Evolutionary conservation across 2,797 vertebrate species (phyloP).

Genomic region (Iguana delicatissima): DNA sequence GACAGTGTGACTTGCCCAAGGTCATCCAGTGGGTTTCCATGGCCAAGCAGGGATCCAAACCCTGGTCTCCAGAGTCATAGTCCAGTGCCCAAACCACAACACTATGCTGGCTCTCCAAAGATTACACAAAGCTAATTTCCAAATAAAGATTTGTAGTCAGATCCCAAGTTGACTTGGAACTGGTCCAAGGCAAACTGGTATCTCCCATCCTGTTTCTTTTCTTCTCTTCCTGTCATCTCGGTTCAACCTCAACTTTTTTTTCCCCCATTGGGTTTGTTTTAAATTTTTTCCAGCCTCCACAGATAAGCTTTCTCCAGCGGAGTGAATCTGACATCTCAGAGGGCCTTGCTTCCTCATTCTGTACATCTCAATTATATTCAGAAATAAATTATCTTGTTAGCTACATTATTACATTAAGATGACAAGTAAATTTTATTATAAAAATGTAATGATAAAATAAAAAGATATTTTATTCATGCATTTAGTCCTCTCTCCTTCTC

Average conservation of each 20-base stretch:
- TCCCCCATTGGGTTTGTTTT: not conserved
- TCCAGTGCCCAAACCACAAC: too few species aligned
- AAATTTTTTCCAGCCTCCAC: slow-evolving; percentile 16
- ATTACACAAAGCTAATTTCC: too few species aligned
- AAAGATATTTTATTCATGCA: slow-evolving; percentile 65
- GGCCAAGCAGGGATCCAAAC: too few species aligned
- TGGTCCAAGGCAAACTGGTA: not conserved
- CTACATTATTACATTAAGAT: slow-evolving; percentile 70
- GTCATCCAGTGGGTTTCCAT: too few species aligned
- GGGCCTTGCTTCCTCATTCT: slow-evolving; percentile 58
- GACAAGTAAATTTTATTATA: slow-evolving; percentile 78
- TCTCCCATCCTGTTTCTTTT: not conserved
- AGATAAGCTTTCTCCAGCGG: slow-evolving; percentile 41
- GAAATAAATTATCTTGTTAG: slow-evolving; percentile 74
- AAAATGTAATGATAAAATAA: slow-evolving; percentile 73
- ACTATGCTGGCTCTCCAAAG: too few species aligned
- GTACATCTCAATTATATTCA: slow-evolving; percentile 61
- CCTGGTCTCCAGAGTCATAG: too few species aligned
- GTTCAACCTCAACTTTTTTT: not conserved
- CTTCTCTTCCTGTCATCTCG: not conserved
- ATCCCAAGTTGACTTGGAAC: too few species aligned
- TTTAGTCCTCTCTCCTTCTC: slow-evolving; percentile 39
- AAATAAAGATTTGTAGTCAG: too few species aligned
- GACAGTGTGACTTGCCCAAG: too few species aligned
- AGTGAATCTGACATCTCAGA: slow-evolving; percentile 61